A percentile compares a stretch with the other conserved stretches of the same genome.
phyloP scores from a whole-genome alignment of 2,797 vertebrate genomes.

The Bucorvus abyssinicus region DNA sequence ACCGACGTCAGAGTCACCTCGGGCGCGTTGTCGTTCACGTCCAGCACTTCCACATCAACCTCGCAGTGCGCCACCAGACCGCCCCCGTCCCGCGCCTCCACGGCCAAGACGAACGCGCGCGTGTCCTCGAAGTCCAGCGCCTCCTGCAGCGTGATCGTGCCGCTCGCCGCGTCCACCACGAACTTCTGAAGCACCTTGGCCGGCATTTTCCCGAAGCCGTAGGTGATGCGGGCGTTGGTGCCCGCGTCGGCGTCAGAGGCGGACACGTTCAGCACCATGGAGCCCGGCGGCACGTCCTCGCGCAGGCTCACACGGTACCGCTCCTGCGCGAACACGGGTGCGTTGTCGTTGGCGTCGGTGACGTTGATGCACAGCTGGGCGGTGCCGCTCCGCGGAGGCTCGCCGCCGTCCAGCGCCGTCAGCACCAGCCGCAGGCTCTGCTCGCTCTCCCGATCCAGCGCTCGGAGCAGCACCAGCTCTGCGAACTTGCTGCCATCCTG shows the following conservation, averaged over 20 bases:
- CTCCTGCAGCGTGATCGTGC: constrained; percentile 62
- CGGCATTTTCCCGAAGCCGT: background rate
- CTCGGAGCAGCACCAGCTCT: constrained; percentile 60
- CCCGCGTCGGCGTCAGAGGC: background rate
- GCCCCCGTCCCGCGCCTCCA: constrained; percentile 79
- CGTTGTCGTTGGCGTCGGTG: background rate
- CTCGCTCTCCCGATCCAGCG: background rate
- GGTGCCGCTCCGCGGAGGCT: background rate
- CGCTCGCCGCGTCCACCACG: constrained; percentile 4
- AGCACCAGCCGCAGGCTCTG: background rate
- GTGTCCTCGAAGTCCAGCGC: constrained; percentile 73
- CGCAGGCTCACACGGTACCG: background rate
- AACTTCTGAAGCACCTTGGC: background rate
- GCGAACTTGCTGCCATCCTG: constrained; percentile 66
- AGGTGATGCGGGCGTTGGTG: background rate
- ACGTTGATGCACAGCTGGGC: background rate
- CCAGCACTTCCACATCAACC: constrained; percentile 50
- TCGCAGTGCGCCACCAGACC: constrained; percentile 69
- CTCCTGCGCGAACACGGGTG: background rate
- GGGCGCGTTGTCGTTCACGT: background rate
- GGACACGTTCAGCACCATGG: background rate
- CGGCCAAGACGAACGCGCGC: constrained; percentile 36
- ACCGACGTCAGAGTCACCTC: constrained; percentile 61
- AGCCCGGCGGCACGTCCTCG: background rate
- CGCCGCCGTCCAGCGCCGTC: background rate